Conservation (phyloP, 2,888 invertebrate genomes). For the Brenthis hecate region DNA sequence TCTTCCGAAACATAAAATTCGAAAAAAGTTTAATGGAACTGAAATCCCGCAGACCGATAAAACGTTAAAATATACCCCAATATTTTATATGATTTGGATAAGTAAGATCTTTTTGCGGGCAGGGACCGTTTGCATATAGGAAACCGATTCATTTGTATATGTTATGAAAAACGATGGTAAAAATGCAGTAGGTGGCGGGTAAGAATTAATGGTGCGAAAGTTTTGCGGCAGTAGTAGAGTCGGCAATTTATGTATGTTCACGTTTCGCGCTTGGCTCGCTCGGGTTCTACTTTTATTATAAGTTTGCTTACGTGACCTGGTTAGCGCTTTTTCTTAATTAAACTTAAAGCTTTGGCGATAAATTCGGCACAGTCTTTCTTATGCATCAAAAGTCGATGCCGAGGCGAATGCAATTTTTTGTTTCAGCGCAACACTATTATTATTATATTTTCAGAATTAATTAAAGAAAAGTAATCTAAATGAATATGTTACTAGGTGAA, state of each 20-base stretch:
- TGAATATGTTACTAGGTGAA: not conserved
- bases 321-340: conserved; percentile 35
- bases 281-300: conserved; percentile 26
- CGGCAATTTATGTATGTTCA: conserved; percentile 69
- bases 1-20: conserved; percentile 78
- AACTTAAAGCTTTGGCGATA: conserved; percentile 15
- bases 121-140: conserved; percentile 68
- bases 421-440: not conserved
- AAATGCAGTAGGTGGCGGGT: conserved; percentile 72
- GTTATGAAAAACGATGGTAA: conserved; percentile 50
- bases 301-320: conserved; percentile 36
- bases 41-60: conserved; percentile 72
- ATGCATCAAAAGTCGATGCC: conserved; percentile 13
- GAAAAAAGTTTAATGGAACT: conserved; percentile 75
- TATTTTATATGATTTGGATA: conserved; percentile 68
- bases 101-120: conserved; percentile 23
- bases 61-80: conserved; percentile 70
- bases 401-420: not conserved
- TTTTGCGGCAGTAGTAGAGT: conserved; percentile 55
- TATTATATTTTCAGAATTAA: not conserved
- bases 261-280: conserved; percentile 44
- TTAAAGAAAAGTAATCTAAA: too few relatives aligned
- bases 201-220: conserved; percentile 79
- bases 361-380: conserved; percentile 30
- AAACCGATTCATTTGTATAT: conserved; percentile 57